Evolutionary conservation across 2,888 invertebrate species (phyloP).

Genomic region (Machimus rusticus): DNA sequence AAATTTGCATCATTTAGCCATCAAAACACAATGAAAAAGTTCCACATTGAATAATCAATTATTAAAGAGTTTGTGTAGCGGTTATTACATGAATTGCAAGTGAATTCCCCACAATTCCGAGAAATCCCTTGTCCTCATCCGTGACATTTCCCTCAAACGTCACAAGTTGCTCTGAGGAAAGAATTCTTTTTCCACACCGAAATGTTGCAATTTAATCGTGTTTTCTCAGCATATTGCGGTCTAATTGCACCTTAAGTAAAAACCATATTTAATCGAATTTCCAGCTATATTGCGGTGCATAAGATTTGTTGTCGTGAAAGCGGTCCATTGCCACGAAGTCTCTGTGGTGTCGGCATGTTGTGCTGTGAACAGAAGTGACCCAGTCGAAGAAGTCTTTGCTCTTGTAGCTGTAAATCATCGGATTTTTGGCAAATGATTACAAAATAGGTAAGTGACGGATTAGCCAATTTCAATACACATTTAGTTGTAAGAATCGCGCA

Average conservation of each 20-base stretch:
- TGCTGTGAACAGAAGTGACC: background rate
- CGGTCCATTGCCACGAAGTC: slow-evolving; percentile 24
- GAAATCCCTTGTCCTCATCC: background rate
- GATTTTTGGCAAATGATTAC: slow-evolving; percentile 8
- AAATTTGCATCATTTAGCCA: background rate
- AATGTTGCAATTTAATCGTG: background rate
- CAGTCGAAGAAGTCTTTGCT: background rate
- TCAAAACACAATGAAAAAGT: background rate
- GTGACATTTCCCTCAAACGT: slow-evolving; percentile 7
- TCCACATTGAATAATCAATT: background rate
- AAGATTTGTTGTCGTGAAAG: background rate
- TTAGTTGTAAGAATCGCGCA: background rate
- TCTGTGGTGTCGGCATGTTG: background rate
- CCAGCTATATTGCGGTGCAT: background rate
- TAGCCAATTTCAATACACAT: background rate
- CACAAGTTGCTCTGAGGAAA: background rate
- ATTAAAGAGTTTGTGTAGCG: background rate
- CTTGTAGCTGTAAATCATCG: background rate
- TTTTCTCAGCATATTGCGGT: background rate
- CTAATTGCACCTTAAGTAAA: background rate
- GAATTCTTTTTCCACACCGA: background rate
- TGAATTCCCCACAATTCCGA: background rate
- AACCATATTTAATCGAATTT: background rate
- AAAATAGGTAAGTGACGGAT: slow-evolving; percentile 16
- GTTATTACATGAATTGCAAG: background rate